Conservation (phyloP, 2,797 vertebrate genomes). For the Myiothlypis coronata region DNA sequence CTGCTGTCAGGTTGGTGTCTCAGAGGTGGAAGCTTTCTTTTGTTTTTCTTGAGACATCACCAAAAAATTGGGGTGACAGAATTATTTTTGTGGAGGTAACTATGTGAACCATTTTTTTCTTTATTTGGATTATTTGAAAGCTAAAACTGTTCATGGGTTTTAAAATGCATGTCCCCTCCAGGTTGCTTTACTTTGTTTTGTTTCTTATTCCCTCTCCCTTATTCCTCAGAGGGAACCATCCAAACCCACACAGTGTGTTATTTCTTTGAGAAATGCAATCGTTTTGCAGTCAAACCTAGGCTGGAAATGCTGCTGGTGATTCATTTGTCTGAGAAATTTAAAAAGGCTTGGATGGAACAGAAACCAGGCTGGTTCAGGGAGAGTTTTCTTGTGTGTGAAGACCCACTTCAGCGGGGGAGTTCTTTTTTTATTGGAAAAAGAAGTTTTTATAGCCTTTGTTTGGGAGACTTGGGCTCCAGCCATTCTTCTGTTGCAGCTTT, state of each 20-base stretch:
- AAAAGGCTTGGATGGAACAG: not conserved
- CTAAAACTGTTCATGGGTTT: conserved; percentile 20
- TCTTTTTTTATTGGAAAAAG: not conserved
- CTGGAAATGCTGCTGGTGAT: conserved; percentile 46
- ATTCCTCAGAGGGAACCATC: conserved; percentile 39
- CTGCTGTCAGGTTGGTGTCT: not conserved
- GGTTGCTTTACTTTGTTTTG: conserved; percentile 30
- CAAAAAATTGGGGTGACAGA: not conserved
- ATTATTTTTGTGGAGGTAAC: not conserved
- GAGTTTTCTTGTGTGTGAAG: not conserved
- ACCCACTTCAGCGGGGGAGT: not conserved
- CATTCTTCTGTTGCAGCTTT: not conserved
- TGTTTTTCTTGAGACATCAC: not conserved
- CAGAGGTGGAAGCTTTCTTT: not conserved
- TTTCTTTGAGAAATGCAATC: conserved; percentile 28
- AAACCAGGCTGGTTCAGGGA: not conserved
- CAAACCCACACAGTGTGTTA: conserved; percentile 23
- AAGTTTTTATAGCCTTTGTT: not conserved
- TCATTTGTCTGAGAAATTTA: conserved; percentile 28
- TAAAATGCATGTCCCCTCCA: conserved; percentile 51
- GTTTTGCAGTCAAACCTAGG: not conserved
- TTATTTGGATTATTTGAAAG: conserved; percentile 33
- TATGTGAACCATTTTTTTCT: not conserved
- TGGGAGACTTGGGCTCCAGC: not conserved
- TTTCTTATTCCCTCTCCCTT: conserved; percentile 14